Evolutionary conservation across 2,797 vertebrate genomes (phyloP).

Genomic region (Spondyliosoma cantharus): DNA sequence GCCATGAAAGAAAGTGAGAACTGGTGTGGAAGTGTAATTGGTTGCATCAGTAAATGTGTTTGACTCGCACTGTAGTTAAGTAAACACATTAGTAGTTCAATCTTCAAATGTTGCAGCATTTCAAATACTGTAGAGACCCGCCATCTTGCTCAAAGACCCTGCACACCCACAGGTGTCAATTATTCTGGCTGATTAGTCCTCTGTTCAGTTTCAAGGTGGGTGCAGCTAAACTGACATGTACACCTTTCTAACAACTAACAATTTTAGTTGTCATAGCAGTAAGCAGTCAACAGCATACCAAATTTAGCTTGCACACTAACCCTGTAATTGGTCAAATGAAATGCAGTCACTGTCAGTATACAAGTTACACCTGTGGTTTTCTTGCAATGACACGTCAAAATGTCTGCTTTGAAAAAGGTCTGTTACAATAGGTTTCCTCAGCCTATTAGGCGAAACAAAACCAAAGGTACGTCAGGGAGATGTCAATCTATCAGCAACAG

Average conservation of each 20-base stretch:
- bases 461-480: background rate
- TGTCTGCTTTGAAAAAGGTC: background rate
- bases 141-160: background rate
- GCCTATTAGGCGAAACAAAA: background rate
- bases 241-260: background rate
- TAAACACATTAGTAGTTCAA: background rate
- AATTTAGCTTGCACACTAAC: no score
- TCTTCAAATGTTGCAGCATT: background rate
- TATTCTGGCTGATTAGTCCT: background rate
- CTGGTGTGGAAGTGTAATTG: background rate
- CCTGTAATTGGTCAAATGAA: constrained; percentile 7
- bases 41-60: background rate
- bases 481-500: background rate
- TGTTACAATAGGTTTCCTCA: background rate
- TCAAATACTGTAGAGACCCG: background rate
- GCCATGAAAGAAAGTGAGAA: background rate
- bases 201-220: background rate
- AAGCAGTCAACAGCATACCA: background rate
- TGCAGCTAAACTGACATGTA: background rate
- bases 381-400: background rate
- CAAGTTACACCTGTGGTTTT: background rate
- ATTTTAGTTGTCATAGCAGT: constrained; percentile 1
- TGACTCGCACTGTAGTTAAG: background rate
- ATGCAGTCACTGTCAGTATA: background rate
- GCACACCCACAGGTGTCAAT: background rate